These are phyloP conservation scores for Montipora efflorescens DNA, from an alignment of 64 coral and sea anemone genomes.

Conservation along the genomic window DNA sequence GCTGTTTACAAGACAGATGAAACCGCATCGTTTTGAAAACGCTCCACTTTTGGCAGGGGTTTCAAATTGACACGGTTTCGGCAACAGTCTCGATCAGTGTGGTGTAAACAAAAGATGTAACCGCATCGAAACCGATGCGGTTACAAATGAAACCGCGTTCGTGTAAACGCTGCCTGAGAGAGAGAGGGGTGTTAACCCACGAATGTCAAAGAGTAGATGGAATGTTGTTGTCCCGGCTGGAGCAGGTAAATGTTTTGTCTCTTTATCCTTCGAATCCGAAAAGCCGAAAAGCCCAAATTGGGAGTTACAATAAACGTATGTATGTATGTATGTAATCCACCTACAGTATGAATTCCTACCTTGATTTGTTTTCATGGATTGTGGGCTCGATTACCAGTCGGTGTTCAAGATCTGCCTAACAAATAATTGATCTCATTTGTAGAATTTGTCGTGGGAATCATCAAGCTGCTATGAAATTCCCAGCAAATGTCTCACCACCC, in stretches of 20 bases:
- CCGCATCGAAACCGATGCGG: too few relatives aligned
- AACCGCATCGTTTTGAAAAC: too few relatives aligned
- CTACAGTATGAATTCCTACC: neutral
- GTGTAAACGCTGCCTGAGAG: neutral
- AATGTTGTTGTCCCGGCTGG: neutral
- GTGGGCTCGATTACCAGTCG: neutral
- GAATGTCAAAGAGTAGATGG: neutral
- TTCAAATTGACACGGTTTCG: too few relatives aligned
- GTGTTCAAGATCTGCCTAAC: neutral
- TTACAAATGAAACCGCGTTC: too few relatives aligned
- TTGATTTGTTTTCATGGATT: neutral
- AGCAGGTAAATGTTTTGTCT: neutral
- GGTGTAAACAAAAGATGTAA: too few relatives aligned
- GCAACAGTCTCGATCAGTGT: too few relatives aligned
- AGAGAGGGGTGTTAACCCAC: neutral
- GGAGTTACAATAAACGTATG: too few relatives aligned
- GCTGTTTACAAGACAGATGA: too few relatives aligned
- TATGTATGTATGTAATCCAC: too few relatives aligned
- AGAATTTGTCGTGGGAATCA: neutral
- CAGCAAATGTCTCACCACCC: neutral
- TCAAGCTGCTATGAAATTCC: neutral
- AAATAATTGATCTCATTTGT: slow-evolving; percentile 4
- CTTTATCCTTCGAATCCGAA: neutral
- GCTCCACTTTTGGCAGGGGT: too few relatives aligned
- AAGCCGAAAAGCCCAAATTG: too few relatives aligned